A percentile compares a stretch with the other conserved stretches of the same genome.
Conservation (phyloP, 2,113 vertebrate species). For the Pseudorasbora parva region DNA sequence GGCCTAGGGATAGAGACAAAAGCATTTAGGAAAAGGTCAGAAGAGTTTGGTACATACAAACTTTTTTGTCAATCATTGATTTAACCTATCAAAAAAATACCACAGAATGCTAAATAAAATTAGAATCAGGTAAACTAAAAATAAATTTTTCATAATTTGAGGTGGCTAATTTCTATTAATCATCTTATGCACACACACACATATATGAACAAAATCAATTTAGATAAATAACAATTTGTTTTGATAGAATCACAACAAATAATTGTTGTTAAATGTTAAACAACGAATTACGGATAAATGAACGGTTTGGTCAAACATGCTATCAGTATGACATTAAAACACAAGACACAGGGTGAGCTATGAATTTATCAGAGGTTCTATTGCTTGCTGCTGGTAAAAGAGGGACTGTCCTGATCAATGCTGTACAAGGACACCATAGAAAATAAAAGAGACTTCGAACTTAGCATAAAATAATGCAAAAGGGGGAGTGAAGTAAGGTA, state of each 20-base stretch:
- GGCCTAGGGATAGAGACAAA: conserved; percentile 76
- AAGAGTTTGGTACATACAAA: background rate
- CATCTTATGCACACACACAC: background rate
- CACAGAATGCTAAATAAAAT: background rate
- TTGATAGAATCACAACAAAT: too few relatives aligned
- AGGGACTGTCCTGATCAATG: conserved; percentile 44
- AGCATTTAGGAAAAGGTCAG: background rate
- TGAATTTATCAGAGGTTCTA: background rate
- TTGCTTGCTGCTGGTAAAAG: background rate
- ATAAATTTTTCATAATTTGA: background rate
- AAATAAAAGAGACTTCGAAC: conserved; percentile 37
- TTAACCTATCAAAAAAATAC: conserved; percentile 1
- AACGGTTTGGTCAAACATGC: background rate
- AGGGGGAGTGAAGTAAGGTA: too few relatives aligned
- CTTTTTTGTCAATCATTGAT: background rate
- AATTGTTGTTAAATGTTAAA: background rate
- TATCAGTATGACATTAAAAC: background rate
- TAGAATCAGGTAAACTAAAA: background rate
- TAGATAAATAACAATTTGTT: too few relatives aligned
- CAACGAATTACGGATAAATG: background rate
- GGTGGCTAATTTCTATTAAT: background rate
- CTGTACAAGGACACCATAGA: conserved; percentile 38
- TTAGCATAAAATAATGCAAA: too few relatives aligned
- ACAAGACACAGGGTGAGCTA: background rate
- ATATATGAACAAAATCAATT: background rate